Evolutionary conservation across 2,797 vertebrate species (phyloP).

Genomic region (Remorina albescens): DNA sequence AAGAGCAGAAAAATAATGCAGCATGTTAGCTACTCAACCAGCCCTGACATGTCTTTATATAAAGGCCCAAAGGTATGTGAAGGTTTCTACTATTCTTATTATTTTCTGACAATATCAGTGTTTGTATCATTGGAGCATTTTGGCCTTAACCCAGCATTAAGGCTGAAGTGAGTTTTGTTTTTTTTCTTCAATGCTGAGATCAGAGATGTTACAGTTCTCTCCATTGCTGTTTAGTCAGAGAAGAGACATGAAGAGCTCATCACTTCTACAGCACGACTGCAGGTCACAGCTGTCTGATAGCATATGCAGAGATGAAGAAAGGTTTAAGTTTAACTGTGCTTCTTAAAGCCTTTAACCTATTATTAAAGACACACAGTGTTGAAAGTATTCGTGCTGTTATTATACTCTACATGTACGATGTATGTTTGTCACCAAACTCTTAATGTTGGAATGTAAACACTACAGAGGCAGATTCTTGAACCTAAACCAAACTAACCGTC

Average conservation of each 20-base stretch:
- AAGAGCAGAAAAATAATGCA: background rate
- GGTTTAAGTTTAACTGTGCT: background rate
- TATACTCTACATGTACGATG: background rate
- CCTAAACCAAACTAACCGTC: background rate
- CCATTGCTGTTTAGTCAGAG: constrained; percentile 70
- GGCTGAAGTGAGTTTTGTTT: background rate
- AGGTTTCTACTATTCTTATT: background rate
- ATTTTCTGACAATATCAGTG: background rate
- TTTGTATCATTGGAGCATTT: background rate
- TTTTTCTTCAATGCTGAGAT: constrained; percentile 57
- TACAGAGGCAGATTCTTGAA: background rate
- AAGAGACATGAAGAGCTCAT: constrained; percentile 79
- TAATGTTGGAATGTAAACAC: background rate
- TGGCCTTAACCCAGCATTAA: too few species aligned
- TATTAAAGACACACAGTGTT: too few species aligned
- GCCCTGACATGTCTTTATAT: background rate
- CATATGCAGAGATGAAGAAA: background rate
- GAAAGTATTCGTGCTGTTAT: background rate
- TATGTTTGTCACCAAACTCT: background rate
- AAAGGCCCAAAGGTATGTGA: background rate
- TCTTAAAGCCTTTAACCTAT: too few species aligned
- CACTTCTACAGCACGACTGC: constrained; percentile 61
- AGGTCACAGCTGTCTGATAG: background rate
- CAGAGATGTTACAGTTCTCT: constrained; percentile 68
- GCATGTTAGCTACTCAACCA: background rate